Conservation (phyloP, 1,140 invertebrate species). For the Zaprionus davidi region DNA sequence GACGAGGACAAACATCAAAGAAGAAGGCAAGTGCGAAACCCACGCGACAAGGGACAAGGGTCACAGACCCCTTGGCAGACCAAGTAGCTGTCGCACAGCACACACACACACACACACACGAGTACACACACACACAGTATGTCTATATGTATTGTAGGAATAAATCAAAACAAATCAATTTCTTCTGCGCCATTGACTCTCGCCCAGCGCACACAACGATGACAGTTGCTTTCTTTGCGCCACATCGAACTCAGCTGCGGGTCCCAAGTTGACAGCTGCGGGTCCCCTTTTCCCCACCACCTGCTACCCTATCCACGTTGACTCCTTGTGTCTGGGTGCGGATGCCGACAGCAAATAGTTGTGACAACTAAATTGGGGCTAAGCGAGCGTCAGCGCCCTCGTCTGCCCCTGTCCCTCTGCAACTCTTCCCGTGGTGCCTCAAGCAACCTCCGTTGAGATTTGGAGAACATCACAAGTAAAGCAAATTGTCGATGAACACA, state of each 20-base stretch:
- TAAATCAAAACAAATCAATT: constrained; percentile 72
- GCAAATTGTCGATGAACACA: constrained; percentile 23
- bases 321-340: not conserved
- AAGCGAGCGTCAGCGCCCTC: constrained; percentile 25
- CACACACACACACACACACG: constrained; percentile 5
- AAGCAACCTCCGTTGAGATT: constrained; percentile 25
- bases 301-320: not conserved
- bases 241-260: constrained; percentile 3
- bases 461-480: constrained; percentile 20
- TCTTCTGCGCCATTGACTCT: constrained; percentile 63
- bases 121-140: not conserved
- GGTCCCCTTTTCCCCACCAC: not conserved
- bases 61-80: not conserved
- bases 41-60: not conserved
- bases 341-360: constrained; percentile 32
- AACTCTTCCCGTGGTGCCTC: not conserved
- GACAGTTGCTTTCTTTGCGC: constrained; percentile 47
- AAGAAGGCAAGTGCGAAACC: constrained; percentile 12
- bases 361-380: constrained; percentile 61
- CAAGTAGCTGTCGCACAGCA: constrained; percentile 4
- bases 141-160: constrained; percentile 23
- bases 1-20: constrained; percentile 33
- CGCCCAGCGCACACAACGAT: constrained; percentile 36
- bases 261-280: not conserved
- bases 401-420: not conserved